Evolutionary conservation across 2,888 invertebrate genomes (phyloP).

Genomic region (Sympetrum striolatum): DNA sequence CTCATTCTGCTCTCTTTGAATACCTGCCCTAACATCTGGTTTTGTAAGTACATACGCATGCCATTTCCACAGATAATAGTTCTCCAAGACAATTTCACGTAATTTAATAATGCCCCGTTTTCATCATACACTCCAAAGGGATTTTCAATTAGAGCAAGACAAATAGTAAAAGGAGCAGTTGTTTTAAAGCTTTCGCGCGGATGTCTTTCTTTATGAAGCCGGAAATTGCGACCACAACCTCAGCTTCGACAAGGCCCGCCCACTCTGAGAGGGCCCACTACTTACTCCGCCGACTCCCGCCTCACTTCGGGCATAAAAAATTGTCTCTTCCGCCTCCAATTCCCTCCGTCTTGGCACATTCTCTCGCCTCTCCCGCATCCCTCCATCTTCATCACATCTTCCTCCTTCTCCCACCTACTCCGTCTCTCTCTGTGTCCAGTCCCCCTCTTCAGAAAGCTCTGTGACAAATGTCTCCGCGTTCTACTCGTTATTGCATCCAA

Average conservation of each 20-base stretch:
- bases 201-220: no score
- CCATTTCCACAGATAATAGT: no score
- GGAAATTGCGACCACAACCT: background rate
- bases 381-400: background rate
- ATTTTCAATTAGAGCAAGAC: no score
- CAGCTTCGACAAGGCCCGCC: background rate
- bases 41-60: background rate
- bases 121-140: no score
- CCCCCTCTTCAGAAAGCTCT: background rate
- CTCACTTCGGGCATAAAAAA: background rate
- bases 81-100: no score
- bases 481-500: constrained; percentile 17
- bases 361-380: background rate
- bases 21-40: background rate
- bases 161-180: no score
- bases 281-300: background rate
- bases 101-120: no score
- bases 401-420: no score
- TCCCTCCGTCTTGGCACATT: background rate
- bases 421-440: background rate
- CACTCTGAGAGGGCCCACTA: background rate
- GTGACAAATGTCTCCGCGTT: constrained; percentile 27
- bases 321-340: background rate
- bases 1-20: background rate
- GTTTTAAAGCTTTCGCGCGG: no score